These are phyloP conservation scores for Hetaerina titia DNA, from an alignment of 2,888 invertebrate genomes.

Conservation along the genomic window DNA sequence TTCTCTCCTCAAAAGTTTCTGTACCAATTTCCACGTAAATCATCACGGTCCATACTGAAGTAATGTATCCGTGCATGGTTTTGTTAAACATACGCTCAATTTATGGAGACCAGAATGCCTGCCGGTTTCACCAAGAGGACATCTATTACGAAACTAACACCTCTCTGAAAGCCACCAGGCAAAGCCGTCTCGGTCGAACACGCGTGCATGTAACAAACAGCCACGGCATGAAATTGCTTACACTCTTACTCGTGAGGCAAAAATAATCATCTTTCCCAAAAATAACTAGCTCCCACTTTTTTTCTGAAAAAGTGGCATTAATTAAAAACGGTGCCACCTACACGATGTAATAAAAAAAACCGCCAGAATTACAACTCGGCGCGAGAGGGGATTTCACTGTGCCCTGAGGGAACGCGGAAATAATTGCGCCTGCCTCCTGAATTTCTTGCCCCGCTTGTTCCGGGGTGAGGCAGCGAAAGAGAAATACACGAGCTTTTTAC, in stretches of 20 bases:
- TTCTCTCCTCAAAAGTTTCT: neutral
- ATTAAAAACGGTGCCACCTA: constrained; percentile 15
- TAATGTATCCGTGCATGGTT: neutral
- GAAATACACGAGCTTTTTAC: neutral
- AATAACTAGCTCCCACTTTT: neutral
- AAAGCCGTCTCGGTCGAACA: neutral
- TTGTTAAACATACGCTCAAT: neutral
- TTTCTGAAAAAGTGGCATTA: neutral
- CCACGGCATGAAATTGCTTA: neutral
- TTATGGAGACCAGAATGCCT: neutral
- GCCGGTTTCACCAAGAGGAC: neutral
- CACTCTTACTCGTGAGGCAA: neutral
- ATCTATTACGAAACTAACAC: neutral
- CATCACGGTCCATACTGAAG: neutral
- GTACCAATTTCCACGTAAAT: neutral
- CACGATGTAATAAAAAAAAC: neutral
- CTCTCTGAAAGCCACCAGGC: neutral
- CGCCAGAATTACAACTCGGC: neutral
- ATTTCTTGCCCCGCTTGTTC: neutral
- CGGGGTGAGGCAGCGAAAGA: neutral
- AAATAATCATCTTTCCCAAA: neutral
- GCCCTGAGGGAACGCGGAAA: neutral
- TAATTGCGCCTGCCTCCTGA: neutral
- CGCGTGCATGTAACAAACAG: neutral
- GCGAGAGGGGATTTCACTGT: neutral